These are phyloP conservation scores for Carpatolechia fugitivella DNA, from an alignment of 2,888 invertebrate species.

Conservation along the genomic window DNA sequence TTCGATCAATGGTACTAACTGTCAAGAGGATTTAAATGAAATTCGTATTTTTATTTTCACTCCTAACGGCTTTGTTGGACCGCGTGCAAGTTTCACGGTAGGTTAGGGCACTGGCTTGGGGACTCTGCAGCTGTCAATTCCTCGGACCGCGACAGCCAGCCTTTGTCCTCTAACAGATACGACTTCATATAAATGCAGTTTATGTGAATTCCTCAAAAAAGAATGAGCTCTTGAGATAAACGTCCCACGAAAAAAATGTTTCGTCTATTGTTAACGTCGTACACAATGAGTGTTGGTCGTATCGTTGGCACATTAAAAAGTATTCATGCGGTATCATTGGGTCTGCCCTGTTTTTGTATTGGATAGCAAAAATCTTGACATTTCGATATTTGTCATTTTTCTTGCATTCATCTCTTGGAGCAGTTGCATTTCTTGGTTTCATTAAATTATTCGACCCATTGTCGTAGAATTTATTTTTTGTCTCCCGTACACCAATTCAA, in stretches of 20 bases:
- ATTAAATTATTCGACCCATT: conserved; percentile 26
- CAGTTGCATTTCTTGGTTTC: conserved; percentile 39
- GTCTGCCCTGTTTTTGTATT: conserved; percentile 58
- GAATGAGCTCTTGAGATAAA: conserved; percentile 67
- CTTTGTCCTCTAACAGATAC: conserved; percentile 66
- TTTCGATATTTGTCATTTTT: conserved; percentile 64
- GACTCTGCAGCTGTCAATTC: conserved; percentile 72
- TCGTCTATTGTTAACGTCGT: conserved; percentile 53
- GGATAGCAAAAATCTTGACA: conserved; percentile 67
- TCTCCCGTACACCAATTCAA: too few species aligned
- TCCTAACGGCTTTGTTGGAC: conserved; percentile 65
- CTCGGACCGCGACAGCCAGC: conserved; percentile 60
- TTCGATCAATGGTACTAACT: conserved; percentile 48
- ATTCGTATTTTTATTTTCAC: conserved; percentile 60
- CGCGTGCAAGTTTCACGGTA: conserved; percentile 66
- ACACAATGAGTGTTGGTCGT: conserved; percentile 72
- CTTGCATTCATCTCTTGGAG: conserved; percentile 32
- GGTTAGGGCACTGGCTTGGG: conserved; percentile 52
- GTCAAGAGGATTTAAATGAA: conserved; percentile 60
- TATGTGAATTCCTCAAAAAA: conserved; percentile 71
- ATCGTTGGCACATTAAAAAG: conserved; percentile 78
- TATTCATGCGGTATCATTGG: conserved; percentile 76
- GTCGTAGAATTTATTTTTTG: background rate
- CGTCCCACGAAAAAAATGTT: conserved; percentile 64
- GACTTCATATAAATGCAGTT: conserved; percentile 78